These are phyloP conservation scores for Triplophysa bombifrons DNA, from an alignment of 2,797 vertebrate genomes.

Conservation along the genomic window DNA sequence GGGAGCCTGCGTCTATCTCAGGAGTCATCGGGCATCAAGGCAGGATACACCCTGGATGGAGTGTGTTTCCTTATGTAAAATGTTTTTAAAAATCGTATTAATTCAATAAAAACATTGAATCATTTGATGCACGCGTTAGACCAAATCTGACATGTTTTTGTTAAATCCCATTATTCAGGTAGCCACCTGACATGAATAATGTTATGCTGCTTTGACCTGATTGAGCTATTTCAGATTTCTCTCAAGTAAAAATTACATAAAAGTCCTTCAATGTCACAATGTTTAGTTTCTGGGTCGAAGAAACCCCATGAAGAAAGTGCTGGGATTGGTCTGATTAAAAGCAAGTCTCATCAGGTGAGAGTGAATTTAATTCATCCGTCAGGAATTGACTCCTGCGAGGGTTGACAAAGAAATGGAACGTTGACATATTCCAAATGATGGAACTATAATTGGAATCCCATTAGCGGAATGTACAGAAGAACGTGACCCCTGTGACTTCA, in stretches of 20 bases:
- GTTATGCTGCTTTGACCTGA: neutral
- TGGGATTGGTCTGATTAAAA: slow-evolving; percentile 47
- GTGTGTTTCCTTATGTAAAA: no score
- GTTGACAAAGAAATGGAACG: slow-evolving; percentile 54
- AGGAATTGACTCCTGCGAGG: slow-evolving; percentile 57
- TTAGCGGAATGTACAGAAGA: slow-evolving; percentile 49
- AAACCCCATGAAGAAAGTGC: slow-evolving; percentile 39
- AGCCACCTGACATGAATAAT: neutral
- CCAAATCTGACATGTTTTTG: no score
- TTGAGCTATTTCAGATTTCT: slow-evolving; percentile 33
- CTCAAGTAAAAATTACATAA: slow-evolving; percentile 45
- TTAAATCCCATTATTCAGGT: no score
- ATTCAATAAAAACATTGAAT: no score
- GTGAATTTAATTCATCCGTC: slow-evolving; percentile 52
- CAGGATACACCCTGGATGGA: no score
- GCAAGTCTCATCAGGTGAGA: slow-evolving; percentile 51
- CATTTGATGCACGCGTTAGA: no score
- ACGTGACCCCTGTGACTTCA: slow-evolving; percentile 20
- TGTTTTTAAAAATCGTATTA: no score
- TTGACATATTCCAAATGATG: slow-evolving; percentile 61
- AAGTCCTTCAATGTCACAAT: slow-evolving; percentile 17
- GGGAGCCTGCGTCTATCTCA: no score
- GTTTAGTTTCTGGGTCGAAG: slow-evolving; percentile 51
- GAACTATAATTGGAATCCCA: slow-evolving; percentile 59
- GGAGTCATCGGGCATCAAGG: no score